Percentiles rank a stretch among this genome's conserved stretches.
Evolutionary conservation across 2,888 invertebrate species (phyloP).

Genomic region (Arctia plantaginis): DNA sequence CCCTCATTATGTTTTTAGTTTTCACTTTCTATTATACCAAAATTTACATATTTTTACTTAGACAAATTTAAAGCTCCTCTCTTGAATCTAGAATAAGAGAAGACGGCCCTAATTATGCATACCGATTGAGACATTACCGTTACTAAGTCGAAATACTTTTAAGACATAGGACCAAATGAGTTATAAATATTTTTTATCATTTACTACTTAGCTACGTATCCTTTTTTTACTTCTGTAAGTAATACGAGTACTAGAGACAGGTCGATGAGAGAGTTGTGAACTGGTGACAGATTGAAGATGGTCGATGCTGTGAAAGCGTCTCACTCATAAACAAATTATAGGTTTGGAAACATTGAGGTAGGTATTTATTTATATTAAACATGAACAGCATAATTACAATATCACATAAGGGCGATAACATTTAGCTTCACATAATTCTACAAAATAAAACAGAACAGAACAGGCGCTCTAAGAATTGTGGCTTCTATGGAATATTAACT

Average conservation of each 20-base stretch:
- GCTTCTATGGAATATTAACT: too few species aligned
- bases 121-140: neutral
- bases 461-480: too few species aligned
- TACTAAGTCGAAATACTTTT: neutral
- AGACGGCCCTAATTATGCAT: neutral
- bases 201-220: slow-evolving; percentile 31
- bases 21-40: neutral
- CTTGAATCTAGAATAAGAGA: neutral
- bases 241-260: slow-evolving; percentile 29
- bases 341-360: too few species aligned
- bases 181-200: neutral
- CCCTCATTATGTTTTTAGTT: neutral
- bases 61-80: neutral
- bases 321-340: slow-evolving; percentile 30
- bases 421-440: too few species aligned
- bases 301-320: slow-evolving; percentile 48
- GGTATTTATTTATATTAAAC: too few species aligned
- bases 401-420: too few species aligned
- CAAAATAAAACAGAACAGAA: too few species aligned
- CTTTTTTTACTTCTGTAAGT: slow-evolving; percentile 20
- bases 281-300: slow-evolving; percentile 29
- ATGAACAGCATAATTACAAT: too few species aligned
- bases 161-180: neutral
- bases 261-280: slow-evolving; percentile 36
- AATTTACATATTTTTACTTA: neutral